Evolutionary conservation across 2,797 vertebrate species (phyloP).

Genomic region (Sciurus vulgaris): DNA sequence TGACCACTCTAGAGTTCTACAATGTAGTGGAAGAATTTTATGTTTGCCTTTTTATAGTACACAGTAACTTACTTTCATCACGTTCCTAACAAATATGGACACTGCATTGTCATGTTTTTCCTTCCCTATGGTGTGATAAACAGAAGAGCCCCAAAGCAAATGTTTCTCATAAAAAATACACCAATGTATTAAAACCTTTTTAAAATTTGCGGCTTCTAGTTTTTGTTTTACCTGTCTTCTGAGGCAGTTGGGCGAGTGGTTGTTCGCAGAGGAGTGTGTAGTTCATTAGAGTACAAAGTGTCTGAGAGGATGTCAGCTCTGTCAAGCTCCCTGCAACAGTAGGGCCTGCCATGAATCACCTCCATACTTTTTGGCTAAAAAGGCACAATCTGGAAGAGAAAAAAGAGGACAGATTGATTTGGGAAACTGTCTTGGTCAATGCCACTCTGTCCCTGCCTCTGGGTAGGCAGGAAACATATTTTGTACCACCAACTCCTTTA

Average conservation of each 20-base stretch:
- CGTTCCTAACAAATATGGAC: not conserved
- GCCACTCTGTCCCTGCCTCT: not conserved
- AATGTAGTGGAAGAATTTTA: not conserved
- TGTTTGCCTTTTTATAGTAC: not conserved
- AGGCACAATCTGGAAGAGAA: constrained; percentile 51
- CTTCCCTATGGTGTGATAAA: not conserved
- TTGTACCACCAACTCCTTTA: not conserved
- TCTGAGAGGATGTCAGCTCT: constrained; percentile 72
- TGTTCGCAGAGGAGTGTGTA: constrained; percentile 80
- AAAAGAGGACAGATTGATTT: not conserved
- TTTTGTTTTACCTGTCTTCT: constrained; percentile 82
- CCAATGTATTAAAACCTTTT: not conserved
- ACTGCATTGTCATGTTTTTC: not conserved
- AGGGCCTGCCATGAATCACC: constrained; percentile 67
- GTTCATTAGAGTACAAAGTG: constrained; percentile 74
- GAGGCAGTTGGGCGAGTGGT: constrained; percentile 70
- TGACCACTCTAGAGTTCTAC: not conserved
- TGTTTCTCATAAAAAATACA: not conserved
- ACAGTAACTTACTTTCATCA: not conserved
- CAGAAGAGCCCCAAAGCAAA: not conserved
- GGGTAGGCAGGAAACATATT: not conserved
- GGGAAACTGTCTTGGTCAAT: not conserved
- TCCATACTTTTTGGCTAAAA: constrained; percentile 77
- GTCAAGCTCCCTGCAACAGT: constrained; percentile 78
- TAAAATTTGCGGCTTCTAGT: not conserved